These are phyloP conservation scores for Noctua janthe DNA, from an alignment of 2,888 invertebrate genomes.

Conservation along the genomic window DNA sequence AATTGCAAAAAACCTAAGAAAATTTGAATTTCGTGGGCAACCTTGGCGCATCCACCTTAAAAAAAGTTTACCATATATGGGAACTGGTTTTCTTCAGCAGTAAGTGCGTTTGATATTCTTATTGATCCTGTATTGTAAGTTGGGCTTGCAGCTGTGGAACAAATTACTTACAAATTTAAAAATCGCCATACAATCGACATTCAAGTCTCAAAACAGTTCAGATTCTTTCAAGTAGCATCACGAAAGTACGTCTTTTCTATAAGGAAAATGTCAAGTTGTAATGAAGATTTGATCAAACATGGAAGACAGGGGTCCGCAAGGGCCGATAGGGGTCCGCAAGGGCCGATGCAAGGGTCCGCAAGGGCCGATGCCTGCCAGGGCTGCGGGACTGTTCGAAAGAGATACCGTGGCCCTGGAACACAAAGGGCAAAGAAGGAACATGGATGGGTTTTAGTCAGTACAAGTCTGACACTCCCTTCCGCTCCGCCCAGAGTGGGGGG, in stretches of 20 bases:
- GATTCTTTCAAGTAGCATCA: neutral
- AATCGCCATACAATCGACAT: neutral
- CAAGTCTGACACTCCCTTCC: too few species aligned
- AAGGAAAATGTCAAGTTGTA: neutral
- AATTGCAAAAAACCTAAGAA: too few species aligned
- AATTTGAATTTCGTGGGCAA: too few species aligned
- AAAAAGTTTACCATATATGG: constrained; percentile 30
- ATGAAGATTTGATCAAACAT: neutral
- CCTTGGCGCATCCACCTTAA: neutral
- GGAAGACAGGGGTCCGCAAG: too few species aligned
- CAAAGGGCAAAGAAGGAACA: too few species aligned
- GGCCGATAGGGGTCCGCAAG: too few species aligned
- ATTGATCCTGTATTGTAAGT: neutral
- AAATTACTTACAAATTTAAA: neutral
- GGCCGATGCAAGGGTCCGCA: too few species aligned
- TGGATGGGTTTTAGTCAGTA: too few species aligned
- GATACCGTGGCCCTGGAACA: too few species aligned
- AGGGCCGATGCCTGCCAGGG: too few species aligned
- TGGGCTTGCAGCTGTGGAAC: constrained; percentile 1
- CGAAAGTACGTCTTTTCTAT: neutral
- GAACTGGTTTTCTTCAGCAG: constrained; percentile 28
- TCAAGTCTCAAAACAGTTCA: neutral
- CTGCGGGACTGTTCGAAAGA: too few species aligned
- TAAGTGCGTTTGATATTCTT: constrained; percentile 6
- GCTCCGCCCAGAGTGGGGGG: too few species aligned